These are phyloP conservation scores for Ctenochaetus hawaiiensis DNA, from an alignment of 2,797 vertebrate species.

Conservation along the genomic window DNA sequence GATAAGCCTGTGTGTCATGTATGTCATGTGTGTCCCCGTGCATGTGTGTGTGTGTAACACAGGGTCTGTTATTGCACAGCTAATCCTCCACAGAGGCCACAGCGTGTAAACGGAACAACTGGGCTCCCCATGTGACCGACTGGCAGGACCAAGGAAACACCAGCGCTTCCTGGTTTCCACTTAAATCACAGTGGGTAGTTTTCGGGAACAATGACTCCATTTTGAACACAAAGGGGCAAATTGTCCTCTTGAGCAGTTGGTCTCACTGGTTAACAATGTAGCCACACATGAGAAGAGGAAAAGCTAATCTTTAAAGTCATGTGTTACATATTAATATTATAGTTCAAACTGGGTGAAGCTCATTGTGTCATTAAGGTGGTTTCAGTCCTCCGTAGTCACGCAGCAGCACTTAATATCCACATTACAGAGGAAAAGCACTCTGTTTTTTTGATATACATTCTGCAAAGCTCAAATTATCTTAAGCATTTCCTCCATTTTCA, in stretches of 20 bases:
- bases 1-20: conserved; percentile 10
- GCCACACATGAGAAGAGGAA: background rate
- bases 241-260: conserved; percentile 2
- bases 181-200: conserved; percentile 17
- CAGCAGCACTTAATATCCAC: conserved; percentile 8
- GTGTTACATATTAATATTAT: no score
- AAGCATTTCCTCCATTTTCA: conserved; percentile 22
- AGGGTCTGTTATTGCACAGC: conserved; percentile 64
- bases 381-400: conserved; percentile 1
- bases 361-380: background rate
- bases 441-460: background rate
- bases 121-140: conserved; percentile 50
- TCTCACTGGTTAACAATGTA: no score
- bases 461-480: conserved; percentile 18
- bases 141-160: conserved; percentile 32
- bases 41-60: conserved; percentile 38
- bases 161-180: conserved; percentile 48
- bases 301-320: background rate
- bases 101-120: conserved; percentile 64
- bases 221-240: conserved; percentile 25
- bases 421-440: background rate
- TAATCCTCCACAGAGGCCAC: conserved; percentile 67
- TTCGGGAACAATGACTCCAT: conserved; percentile 19
- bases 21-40: conserved; percentile 13
- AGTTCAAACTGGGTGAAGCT: background rate